Evolutionary conservation across 1,140 invertebrate species (phyloP), one percentile per base, ranked within the genome.

Genomic region (Drosophila mojavensis): DNA sequence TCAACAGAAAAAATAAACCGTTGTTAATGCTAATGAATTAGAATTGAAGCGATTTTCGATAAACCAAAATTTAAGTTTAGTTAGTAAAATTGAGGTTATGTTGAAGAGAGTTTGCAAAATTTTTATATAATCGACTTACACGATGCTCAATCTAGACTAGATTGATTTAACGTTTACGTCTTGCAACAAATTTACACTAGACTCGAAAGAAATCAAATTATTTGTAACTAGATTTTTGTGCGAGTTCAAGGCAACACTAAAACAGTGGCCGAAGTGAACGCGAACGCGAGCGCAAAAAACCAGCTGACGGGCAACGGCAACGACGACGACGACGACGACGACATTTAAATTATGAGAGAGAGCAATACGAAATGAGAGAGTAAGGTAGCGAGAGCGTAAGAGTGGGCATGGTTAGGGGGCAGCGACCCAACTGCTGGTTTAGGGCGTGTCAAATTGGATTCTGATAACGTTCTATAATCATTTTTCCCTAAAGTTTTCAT

Each of bases 211-310:
- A 86, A 86, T 82, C 28, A 67, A 88, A 70, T 70, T 26, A 71
- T 61, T 76, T 69, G 45, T 47, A 58, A 65, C 66, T 59, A 43
- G 33, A 64, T 51, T 48, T 81, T 65, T 63, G 48, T 33, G 60
- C 75, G 82, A 74, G 82, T 79, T 81, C 75, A 66, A 60, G 66
- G 75, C 68, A 53, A 67, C 53, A 88, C 78, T 84, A 70, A 74
- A 39, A 80, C 63, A 56, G 54, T 74, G 62, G 15, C 39, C 80
- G 66, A 84, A 79, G 69, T 69, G 73, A 89, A 83, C 69, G 74
- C 64, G 77, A 82, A 79, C 66, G 73, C 60, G 56, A 76, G 64
- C 62, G 69, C 74, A 73, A 77, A 69, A 73, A 86, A 80, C 80
- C 83, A 88, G 84, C 84, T 89, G 80, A 84, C 71, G 59, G 59